These are phyloP conservation scores for Melikaiella ostensackeni DNA, from an alignment of 2,888 invertebrate species.

Conservation along the genomic window DNA sequence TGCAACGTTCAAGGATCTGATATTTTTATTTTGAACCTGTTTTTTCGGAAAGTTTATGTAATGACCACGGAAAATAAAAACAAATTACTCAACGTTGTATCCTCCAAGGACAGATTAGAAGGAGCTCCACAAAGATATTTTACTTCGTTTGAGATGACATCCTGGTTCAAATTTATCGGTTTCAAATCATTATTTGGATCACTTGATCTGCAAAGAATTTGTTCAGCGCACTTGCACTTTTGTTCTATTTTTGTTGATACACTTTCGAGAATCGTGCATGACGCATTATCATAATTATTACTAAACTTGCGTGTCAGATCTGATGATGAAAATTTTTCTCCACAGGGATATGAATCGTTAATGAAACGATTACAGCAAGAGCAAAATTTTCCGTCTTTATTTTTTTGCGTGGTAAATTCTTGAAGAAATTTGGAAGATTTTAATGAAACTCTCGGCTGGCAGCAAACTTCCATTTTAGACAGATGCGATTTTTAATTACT, in stretches of 20 bases:
- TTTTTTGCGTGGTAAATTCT: neutral
- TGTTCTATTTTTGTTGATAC: neutral
- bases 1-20: no score
- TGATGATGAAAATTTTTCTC: neutral
- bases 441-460: neutral
- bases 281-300: slow-evolving; percentile 6
- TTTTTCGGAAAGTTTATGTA: neutral
- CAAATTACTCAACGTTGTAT: neutral
- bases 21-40: no score
- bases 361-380: neutral
- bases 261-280: neutral
- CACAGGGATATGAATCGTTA: neutral
- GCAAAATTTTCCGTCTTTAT: neutral
- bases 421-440: neutral
- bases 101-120: neutral
- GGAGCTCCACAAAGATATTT: slow-evolving; percentile 24
- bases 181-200: neutral
- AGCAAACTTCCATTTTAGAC: neutral
- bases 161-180: neutral
- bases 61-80: neutral
- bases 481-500: neutral
- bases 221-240: slow-evolving; percentile 11
- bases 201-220: neutral
- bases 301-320: neutral
- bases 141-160: neutral